A percentile compares a stretch with the other conserved stretches of the same genome.
Evolutionary conservation across 2,113 vertebrate genomes (phyloP).

Genomic region (Dipodomys merriami): DNA sequence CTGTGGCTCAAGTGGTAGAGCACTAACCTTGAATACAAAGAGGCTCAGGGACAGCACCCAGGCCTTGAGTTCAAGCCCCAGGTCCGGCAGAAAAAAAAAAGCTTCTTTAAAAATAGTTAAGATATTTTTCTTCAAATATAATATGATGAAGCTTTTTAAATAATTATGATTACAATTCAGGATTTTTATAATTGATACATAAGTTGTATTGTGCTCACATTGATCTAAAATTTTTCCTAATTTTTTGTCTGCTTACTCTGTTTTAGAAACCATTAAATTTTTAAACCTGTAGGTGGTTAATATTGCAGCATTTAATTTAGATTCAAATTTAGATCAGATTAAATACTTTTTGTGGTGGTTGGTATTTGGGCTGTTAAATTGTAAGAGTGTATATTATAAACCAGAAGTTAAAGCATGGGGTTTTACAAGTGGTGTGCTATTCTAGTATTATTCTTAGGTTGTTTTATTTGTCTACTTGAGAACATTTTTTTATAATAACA

Average conservation of each 20-base stretch:
- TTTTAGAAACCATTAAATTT: conserved; percentile 61
- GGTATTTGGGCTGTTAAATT: conserved; percentile 49
- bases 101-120: background rate
- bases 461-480: conserved; percentile 8
- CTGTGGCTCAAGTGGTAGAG: too few relatives aligned
- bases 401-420: conserved; percentile 30
- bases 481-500: conserved; percentile 37
- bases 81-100: too few relatives aligned
- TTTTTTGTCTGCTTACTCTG: conserved; percentile 41
- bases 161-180: conserved; percentile 44
- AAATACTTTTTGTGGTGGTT: conserved; percentile 45
- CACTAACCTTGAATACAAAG: too few relatives aligned
- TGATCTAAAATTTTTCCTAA: background rate
- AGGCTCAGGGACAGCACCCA: too few relatives aligned
- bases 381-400: conserved; percentile 53
- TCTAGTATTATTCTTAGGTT: conserved; percentile 29
- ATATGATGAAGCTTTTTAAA: conserved; percentile 11
- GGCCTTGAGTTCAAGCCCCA: too few relatives aligned
- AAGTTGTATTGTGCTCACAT: background rate
- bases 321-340: conserved; percentile 49
- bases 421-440: conserved; percentile 33
- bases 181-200: background rate
- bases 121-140: conserved; percentile 50
- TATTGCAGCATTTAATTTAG: conserved; percentile 31
- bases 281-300: background rate